phyloP scores from a whole-genome alignment of 37 sponge, comb jelly and placozoan genomes.

The Ianthella basta region DNA sequence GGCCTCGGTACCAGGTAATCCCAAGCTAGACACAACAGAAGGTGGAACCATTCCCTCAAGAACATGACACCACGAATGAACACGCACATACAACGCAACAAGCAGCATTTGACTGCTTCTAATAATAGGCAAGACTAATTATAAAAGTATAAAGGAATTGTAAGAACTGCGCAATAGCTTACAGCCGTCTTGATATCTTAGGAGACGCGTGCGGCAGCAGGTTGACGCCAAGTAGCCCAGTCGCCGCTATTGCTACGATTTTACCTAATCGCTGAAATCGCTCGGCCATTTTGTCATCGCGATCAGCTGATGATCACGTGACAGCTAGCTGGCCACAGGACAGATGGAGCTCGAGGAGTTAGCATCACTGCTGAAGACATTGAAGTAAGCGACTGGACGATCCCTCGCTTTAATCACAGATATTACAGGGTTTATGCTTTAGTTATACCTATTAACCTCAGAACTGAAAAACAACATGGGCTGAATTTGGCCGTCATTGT shows the following conservation, averaged over 20 bases:
- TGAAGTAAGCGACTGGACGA: background rate
- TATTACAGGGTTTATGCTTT: no score
- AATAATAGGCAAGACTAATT: no score
- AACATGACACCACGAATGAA: no score
- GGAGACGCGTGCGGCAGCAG: slow-evolving; percentile 20
- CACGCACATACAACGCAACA: no score
- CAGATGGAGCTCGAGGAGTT: background rate
- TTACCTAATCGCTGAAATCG: background rate
- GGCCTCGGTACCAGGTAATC: background rate
- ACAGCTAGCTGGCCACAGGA: background rate
- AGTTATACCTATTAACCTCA: no score
- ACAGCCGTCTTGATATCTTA: background rate
- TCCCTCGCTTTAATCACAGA: background rate
- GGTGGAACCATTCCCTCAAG: no score
- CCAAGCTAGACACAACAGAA: background rate
- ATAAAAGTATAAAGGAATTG: no score
- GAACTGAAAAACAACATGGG: no score
- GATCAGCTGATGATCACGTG: background rate
- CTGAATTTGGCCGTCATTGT: no score
- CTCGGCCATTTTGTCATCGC: background rate
- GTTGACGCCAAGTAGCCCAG: slow-evolving; percentile 5
- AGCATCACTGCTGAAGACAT: background rate
- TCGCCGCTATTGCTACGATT: slow-evolving; percentile 7
- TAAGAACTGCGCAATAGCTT: background rate
- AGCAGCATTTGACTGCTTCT: no score